Conservation (phyloP, 2,888 invertebrate species). For the Drosophila fulvimacula region DNA sequence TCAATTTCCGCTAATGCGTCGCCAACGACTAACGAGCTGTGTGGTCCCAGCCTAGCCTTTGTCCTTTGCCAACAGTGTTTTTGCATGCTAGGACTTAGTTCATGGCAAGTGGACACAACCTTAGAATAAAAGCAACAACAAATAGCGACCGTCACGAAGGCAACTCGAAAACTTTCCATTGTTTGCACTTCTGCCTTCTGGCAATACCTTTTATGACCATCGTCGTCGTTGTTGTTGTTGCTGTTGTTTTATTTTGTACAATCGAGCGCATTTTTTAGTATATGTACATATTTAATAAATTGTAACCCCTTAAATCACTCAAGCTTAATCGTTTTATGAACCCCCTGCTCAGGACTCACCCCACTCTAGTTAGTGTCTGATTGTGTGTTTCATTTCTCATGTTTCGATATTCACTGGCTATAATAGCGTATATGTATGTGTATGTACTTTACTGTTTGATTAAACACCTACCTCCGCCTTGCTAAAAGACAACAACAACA, state of each 20-base stretch:
- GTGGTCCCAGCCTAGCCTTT: neutral
- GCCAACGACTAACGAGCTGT: conserved; percentile 10
- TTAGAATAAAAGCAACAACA: conserved; percentile 13
- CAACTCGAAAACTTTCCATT: conserved; percentile 59
- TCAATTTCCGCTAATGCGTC: conserved; percentile 57
- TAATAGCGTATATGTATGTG: neutral
- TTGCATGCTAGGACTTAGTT: conserved; percentile 26
- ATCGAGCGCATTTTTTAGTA: conserved; percentile 48
- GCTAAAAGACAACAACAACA: neutral
- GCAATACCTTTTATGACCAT: conserved; percentile 13
- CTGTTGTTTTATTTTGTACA: conserved; percentile 32
- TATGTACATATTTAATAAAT: conserved; percentile 57
- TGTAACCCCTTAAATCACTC: conserved; percentile 19
- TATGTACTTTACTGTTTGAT: conserved; percentile 50
- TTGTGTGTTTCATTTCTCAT: conserved; percentile 1
- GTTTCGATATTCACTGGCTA: neutral
- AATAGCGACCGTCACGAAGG: conserved; percentile 15
- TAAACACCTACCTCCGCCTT: conserved; percentile 61
- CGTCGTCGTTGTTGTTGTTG: conserved; percentile 15
- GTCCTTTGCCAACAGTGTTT: conserved; percentile 36
- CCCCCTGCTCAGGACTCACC: neutral
- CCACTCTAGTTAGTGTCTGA: neutral
- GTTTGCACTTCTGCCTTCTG: conserved; percentile 44
- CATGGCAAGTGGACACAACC: conserved; percentile 30
- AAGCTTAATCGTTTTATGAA: neutral